These are phyloP conservation scores for Eretmochelys imbricata DNA, from an alignment of 2,113 vertebrate genomes.

Conservation along the genomic window DNA sequence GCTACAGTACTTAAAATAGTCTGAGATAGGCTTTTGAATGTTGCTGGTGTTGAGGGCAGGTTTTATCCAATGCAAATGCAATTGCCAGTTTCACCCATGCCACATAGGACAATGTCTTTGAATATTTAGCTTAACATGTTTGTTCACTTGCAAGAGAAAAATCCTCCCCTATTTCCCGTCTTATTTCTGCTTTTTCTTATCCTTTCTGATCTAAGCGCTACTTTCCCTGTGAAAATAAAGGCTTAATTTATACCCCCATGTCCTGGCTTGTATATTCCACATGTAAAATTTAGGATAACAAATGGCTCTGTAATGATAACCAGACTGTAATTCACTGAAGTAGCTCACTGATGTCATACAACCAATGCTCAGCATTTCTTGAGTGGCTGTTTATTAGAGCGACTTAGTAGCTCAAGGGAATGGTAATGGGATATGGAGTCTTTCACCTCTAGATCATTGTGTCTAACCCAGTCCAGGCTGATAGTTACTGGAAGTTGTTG, in stretches of 20 bases:
- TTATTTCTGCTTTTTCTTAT: background rate
- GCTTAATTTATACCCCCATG: background rate
- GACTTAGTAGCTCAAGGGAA: accelerated
- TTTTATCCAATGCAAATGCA: background rate
- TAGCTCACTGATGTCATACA: background rate
- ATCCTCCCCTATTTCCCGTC: background rate
- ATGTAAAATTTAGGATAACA: background rate
- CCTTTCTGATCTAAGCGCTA: background rate
- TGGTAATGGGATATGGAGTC: background rate
- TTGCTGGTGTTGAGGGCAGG: background rate
- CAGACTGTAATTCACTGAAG: accelerated
- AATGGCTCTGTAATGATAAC: background rate
- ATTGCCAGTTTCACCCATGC: background rate
- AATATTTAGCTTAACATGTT: background rate
- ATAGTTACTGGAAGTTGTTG: background rate
- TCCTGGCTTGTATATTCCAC: background rate
- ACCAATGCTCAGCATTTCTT: accelerated
- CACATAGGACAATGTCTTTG: background rate
- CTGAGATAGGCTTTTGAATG: background rate
- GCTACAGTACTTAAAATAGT: background rate
- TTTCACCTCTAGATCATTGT: background rate
- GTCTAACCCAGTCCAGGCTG: accelerated
- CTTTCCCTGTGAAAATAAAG: background rate
- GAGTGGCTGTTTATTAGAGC: background rate
- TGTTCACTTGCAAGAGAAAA: background rate